Base-by-base conservation (phyloP, 2,888 invertebrate genomes). In the Chalcis sispes region DNA sequence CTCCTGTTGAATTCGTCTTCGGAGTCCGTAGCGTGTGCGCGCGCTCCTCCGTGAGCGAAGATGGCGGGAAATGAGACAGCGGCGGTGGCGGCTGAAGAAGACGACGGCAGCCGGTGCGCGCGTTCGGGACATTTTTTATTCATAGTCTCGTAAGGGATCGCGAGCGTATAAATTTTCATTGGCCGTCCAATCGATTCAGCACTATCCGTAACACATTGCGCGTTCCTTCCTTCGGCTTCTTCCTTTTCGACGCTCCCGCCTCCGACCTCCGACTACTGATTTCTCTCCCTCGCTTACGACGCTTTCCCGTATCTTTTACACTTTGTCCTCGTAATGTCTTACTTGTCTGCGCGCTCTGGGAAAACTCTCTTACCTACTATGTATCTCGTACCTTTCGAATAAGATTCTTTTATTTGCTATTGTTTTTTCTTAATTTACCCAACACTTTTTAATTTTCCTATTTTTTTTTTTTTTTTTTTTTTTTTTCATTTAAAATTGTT, bases 101-200 rank as follows among this genome's bases (percentile, higher is more conserved):
- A 64, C 50, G 1, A n/a, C 42, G 7, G 40, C 64, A 46, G 20
- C 46, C n/a, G n/a, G 32, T 32, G 40, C 18, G 25, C 23, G 10
- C 25, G 54, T 18, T 4, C 25, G 56, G 29, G 65, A 58, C 73
- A 74, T 77, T 77, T 77, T 77, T 77, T 77, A 77, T 77, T 77
- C 77, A 77, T 77, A 74, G 66, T 50, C 74, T 77, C 71, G 74
- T 64, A 67, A 74, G 74, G 74, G 71, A 66, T 66, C 71, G 59
- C 71, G 50, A 40, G 32, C 58, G 66, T 77, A 77, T 77, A 77
- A 77, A 77, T 77, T 77, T 75, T 77, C 77, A 77, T 77, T 67
- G 77, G 58, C 72, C 69, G 69, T 69, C 72, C 72, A 52, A 69
- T 74, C 77, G 77, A 77, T 77, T 74, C 27, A 20, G 29, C 52